Base-by-base conservation (phyloP, 2,113 vertebrate species). In the Tamias sibiricus region DNA sequence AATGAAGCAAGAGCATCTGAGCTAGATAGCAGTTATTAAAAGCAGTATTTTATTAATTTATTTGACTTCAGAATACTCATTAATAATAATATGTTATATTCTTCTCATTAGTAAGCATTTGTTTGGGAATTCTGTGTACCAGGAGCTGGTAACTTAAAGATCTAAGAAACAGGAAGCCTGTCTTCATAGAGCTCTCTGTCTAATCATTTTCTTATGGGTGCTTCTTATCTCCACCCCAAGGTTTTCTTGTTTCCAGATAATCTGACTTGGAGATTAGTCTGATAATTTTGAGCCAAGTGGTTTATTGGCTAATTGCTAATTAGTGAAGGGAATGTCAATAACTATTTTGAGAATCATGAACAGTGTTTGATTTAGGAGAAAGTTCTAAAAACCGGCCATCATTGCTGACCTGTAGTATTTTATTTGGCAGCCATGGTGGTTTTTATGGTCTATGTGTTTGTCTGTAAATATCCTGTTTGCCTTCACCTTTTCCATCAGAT, bases 11-110 rank as follows among this genome's bases (percentile, higher is more conserved):
- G 49, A 91, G 26, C 2, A 82, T 44, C 52, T 59, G 10, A 82
- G 3, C 44, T 86, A 84, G 44, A 79, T 90, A 75, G 84, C 90
- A 84, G 59, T 83, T 92, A 75, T 84, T 92, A 74, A 85, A 75
- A 87, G n/a, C 19, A 91, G 11, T 32, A 40, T 52, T 79, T 97
- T 95, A 17, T 92, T 84, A 35, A 87, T 44, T 80, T 75, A 66
- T 86, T 72, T 74, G 16, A 88, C 8, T 66, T 28, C 19, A 69
- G 40, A 52, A 74, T 69, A 28, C 22, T 95, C n/a, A 83, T 59
- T 57, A 40, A 76, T 49, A 49, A 49, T 49, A 83, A 54, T 44
- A 57, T 14, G 12, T 32, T 68, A 77, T 2, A 26, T 87, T 72
- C 47, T 87, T 85, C 32, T 95, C n/a, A 59, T 59, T 8, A 49